Percentiles rank a stretch among this genome's conserved stretches.
phyloP scores from a whole-genome alignment of 2,888 invertebrate species.

The Acronicta alni region DNA sequence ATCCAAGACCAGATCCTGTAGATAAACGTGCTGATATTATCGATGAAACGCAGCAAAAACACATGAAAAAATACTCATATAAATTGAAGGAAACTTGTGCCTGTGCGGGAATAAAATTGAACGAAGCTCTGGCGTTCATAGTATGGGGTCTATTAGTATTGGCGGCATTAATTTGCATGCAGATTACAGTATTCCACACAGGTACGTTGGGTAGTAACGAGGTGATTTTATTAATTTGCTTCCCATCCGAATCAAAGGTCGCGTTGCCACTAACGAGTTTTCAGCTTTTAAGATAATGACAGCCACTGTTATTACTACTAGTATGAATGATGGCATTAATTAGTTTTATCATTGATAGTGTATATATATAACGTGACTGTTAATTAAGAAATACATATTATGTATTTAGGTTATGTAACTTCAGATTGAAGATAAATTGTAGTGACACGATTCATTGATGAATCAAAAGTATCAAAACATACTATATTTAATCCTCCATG shows the following conservation, averaged over 20 bases:
- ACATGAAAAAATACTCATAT: slow-evolving; percentile 24
- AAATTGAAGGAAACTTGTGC: slow-evolving; percentile 27
- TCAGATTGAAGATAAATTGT: neutral
- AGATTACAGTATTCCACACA: slow-evolving; percentile 76
- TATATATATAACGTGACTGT: slow-evolving; percentile 6
- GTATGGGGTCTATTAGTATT: slow-evolving; percentile 79
- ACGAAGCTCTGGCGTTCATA: slow-evolving; percentile 51
- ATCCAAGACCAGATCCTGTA: slow-evolving; percentile 6
- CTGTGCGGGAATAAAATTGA: slow-evolving; percentile 44
- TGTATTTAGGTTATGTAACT: neutral
- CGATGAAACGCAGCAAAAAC: neutral
- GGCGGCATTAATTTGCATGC: slow-evolving; percentile 83
- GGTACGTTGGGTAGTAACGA: slow-evolving; percentile 66
- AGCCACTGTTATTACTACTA: slow-evolving; percentile 17
- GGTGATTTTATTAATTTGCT: slow-evolving; percentile 60
- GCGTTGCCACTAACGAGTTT: slow-evolving; percentile 40
- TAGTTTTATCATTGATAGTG: slow-evolving; percentile 10
- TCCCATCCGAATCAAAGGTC: slow-evolving; percentile 43
- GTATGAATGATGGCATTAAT: slow-evolving; percentile 24
- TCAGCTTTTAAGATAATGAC: slow-evolving; percentile 24
- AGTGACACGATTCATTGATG: slow-evolving; percentile 4
- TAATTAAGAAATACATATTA: slow-evolving; percentile 1
- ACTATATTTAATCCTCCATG: neutral
- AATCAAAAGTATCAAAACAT: slow-evolving; percentile 6
- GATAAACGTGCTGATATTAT: slow-evolving; percentile 19